phyloP scores from a whole-genome alignment of 2,888 invertebrate species.

The Drosophila eohydei region DNA sequence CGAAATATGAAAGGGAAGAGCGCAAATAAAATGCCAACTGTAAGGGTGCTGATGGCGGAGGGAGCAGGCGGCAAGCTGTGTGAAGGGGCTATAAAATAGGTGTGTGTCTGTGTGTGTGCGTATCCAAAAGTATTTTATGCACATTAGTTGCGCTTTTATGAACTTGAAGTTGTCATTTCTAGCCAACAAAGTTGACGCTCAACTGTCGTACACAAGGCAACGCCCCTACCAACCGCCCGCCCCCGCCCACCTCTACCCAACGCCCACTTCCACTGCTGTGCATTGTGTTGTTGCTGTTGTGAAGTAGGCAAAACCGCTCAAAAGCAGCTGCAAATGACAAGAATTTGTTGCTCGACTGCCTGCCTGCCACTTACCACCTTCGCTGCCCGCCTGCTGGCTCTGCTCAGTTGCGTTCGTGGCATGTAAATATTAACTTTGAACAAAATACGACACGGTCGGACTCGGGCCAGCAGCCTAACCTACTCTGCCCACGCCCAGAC shows the following conservation, averaged over 20 bases:
- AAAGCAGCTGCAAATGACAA: constrained; percentile 77
- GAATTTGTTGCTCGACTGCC: constrained; percentile 70
- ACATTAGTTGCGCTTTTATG: constrained; percentile 81
- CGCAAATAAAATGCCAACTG: constrained; percentile 66
- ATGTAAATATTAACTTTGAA: constrained; percentile 78
- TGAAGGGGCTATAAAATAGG: constrained; percentile 9
- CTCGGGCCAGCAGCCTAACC: constrained; percentile 23
- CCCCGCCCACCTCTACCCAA: not conserved
- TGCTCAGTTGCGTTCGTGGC: constrained; percentile 62
- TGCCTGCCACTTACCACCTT: not conserved
- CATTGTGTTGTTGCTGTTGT: constrained; percentile 28
- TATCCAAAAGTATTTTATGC: constrained; percentile 75
- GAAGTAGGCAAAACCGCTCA: constrained; percentile 36
- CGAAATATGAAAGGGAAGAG: constrained; percentile 70
- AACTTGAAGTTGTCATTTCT: constrained; percentile 78
- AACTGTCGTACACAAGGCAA: constrained; percentile 40
- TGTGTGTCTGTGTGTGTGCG: constrained; percentile 2
- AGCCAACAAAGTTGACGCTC: constrained; percentile 68
- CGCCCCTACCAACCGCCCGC: not conserved
- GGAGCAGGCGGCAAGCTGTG: not conserved
- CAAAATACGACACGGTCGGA: constrained; percentile 68
- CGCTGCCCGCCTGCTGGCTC: constrained; percentile 11
- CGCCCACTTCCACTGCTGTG: constrained; percentile 6
- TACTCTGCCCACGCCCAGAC: not conserved
- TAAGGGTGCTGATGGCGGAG: not conserved